Conservation (phyloP, 2,888 invertebrate species). For the Melitaea athalia region DNA sequence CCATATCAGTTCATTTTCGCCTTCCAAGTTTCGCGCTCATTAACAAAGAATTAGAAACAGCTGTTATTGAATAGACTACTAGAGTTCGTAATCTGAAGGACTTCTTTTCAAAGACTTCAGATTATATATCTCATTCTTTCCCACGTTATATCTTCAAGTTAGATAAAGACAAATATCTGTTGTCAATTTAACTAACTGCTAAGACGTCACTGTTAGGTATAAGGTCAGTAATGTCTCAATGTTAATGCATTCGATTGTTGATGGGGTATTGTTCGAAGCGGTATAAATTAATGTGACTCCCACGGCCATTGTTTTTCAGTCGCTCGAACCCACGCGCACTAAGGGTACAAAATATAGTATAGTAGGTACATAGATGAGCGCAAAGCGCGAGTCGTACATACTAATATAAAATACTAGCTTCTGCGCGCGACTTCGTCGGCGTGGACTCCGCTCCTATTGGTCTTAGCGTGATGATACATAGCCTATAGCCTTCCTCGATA, state of each 20-base stretch:
- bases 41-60: slow-evolving; percentile 3
- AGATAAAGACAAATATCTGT: not conserved
- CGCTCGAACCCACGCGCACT: not conserved
- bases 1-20: slow-evolving; percentile 2
- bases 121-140: not conserved
- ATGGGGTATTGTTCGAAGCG: slow-evolving; percentile 39
- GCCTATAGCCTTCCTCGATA: too few species aligned
- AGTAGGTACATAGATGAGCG: not conserved
- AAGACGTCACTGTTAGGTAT: slow-evolving; percentile 20
- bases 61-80: not conserved
- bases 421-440: too few species aligned
- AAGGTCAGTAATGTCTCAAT: slow-evolving; percentile 32
- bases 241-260: slow-evolving; percentile 34
- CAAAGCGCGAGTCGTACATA: not conserved
- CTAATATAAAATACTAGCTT: not conserved
- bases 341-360: not conserved
- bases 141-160: not conserved
- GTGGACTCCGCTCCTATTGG: too few species aligned
- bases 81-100: not conserved
- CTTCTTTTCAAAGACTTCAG: not conserved
- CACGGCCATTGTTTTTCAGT: slow-evolving; percentile 60
- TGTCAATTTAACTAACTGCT: not conserved
- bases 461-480: too few species aligned
- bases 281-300: slow-evolving; percentile 51
- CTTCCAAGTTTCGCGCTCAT: not conserved